A percentile compares a stretch with the other conserved stretches of the same genome.
These are phyloP conservation scores for Trachythela sp. DNA, from an alignment of 64 coral and sea anemone genomes.

Conservation along the genomic window DNA sequence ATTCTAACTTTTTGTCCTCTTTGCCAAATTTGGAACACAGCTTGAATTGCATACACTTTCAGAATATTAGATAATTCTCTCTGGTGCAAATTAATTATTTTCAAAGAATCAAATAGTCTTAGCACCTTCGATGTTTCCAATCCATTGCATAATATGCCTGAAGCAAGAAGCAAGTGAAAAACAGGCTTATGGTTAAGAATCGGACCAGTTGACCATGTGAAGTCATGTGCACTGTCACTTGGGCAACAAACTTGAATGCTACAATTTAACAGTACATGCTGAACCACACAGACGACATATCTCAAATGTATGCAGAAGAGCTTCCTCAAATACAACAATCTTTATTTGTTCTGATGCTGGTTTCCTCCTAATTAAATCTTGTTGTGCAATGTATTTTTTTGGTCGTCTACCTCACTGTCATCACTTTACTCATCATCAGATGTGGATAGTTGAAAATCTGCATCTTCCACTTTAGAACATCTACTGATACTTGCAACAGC, in stretches of 20 bases:
- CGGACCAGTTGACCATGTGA: conserved; percentile 20
- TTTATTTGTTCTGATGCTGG: conserved; percentile 12
- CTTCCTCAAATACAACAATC: conserved; percentile 32
- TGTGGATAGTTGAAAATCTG: not conserved
- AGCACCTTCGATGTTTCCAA: conserved; percentile 24
- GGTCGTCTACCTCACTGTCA: not conserved
- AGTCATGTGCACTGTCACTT: conserved; percentile 29
- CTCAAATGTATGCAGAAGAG: conserved; percentile 2
- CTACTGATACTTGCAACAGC: not conserved
- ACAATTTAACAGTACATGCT: conserved; percentile 22
- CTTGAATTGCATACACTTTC: no score
- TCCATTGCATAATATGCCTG: conserved; percentile 32
- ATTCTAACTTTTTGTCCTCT: no score
- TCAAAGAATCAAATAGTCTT: no score
- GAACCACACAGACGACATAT: conserved; percentile 22
- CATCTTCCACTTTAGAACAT: conserved; percentile 2
- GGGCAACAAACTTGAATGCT: conserved; percentile 4
- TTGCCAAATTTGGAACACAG: no score
- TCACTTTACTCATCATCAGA: not conserved
- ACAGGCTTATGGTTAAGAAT: conserved; percentile 29
- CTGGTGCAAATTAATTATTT: no score
- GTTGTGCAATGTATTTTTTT: no score
- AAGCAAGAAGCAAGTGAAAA: conserved; percentile 34
- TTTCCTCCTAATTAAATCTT: not conserved
- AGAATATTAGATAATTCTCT: no score